Conservation (phyloP, 2,113 vertebrate species). For the Acanthochromis polyacanthus region DNA sequence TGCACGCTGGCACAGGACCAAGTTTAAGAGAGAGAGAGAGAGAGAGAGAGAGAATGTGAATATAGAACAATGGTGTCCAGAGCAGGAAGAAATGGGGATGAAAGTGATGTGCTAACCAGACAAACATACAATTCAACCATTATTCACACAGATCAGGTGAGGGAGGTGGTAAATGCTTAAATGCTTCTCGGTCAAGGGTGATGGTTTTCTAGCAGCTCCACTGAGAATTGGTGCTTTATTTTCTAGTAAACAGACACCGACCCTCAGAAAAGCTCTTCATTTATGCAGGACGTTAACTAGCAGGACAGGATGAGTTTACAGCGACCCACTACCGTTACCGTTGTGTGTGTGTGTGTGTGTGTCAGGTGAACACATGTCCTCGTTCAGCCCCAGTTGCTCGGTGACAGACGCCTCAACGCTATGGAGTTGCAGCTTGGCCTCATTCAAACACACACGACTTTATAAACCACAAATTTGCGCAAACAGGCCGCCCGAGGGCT, state of each 20-base stretch:
- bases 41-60: constrained; percentile 1
- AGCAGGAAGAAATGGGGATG: not conserved
- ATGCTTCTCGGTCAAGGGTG: constrained; percentile 38
- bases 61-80: constrained; percentile 31
- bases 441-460: constrained; percentile 46
- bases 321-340: constrained; percentile 9
- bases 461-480: constrained; percentile 14
- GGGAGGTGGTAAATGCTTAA: constrained; percentile 20
- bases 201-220: constrained; percentile 17
- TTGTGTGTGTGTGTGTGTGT: constrained; percentile 6
- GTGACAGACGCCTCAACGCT: constrained; percentile 38
- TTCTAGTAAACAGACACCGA: not conserved
- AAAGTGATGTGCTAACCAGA: too few species aligned
- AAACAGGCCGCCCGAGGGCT: constrained; percentile 30
- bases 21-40: constrained; percentile 22
- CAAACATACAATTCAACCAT: not conserved
- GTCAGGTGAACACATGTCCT: constrained; percentile 60
- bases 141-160: constrained; percentile 16
- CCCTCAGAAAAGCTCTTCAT: constrained; percentile 12
- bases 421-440: constrained; percentile 61
- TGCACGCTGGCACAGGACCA: constrained; percentile 49
- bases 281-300: constrained; percentile 3
- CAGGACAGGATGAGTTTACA: constrained; percentile 23
- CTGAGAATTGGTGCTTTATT: not conserved
- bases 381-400: constrained; percentile 60